phyloP scores from a whole-genome alignment of 2,797 vertebrate species.

The Premnoplex brunnescens region DNA sequence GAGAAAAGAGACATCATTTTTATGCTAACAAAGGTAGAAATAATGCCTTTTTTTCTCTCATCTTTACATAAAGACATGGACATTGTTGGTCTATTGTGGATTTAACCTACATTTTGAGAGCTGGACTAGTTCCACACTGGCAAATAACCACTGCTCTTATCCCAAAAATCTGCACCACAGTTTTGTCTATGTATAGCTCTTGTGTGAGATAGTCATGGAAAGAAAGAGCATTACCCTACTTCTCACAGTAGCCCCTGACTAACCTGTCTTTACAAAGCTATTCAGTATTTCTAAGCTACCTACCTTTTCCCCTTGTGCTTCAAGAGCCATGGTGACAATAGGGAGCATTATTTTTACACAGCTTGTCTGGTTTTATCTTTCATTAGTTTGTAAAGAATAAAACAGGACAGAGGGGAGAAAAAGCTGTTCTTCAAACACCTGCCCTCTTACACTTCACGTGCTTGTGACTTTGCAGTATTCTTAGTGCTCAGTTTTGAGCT shows the following conservation, averaged over 20 bases:
- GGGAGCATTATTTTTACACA: conserved; percentile 8
- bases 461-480: not conserved
- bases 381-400: conserved; percentile 22
- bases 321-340: not conserved
- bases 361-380: conserved; percentile 7
- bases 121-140: not conserved
- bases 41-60: not conserved
- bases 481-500: not conserved
- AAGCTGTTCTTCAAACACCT: not conserved
- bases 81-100: not conserved
- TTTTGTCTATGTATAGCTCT: not conserved
- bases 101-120: conserved; percentile 21
- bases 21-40: conserved; percentile 34
- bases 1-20: not conserved
- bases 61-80: not conserved
- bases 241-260: not conserved
- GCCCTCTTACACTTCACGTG: not conserved
- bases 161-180: not conserved
- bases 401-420: not conserved
- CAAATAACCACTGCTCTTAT: conserved; percentile 8
- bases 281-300: not conserved
- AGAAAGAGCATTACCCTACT: not conserved
- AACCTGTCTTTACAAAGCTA: not conserved
- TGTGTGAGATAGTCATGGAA: not conserved
- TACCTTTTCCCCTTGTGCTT: not conserved